These are phyloP conservation scores for Oligia latruncula DNA, from an alignment of 2,888 invertebrate species.

Conservation along the genomic window DNA sequence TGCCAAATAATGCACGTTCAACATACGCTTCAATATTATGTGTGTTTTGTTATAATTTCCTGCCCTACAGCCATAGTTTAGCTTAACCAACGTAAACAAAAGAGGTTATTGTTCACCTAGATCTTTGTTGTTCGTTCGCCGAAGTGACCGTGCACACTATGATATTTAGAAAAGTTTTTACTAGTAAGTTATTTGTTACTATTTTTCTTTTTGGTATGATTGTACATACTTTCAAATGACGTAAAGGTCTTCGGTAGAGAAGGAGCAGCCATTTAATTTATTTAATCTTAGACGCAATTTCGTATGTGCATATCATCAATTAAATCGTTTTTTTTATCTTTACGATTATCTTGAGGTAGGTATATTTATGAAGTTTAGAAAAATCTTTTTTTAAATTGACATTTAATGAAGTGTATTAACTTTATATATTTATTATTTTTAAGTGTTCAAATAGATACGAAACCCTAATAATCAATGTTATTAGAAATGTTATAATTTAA, in stretches of 20 bases:
- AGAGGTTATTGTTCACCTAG: conserved; percentile 68
- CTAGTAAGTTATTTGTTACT: conserved; percentile 73
- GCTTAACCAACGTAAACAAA: conserved; percentile 75
- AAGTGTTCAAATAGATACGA: too few relatives aligned
- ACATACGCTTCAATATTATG: conserved; percentile 75
- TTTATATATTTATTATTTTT: too few relatives aligned
- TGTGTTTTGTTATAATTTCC: conserved; percentile 82
- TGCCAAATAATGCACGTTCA: conserved; percentile 65
- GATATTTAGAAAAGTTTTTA: conserved; percentile 79
- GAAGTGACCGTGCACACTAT: conserved; percentile 74
- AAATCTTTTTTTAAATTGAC: too few relatives aligned
- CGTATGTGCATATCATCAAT: not conserved
- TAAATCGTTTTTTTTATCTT: not conserved
- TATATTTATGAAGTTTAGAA: too few relatives aligned
- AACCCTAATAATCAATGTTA: too few relatives aligned
- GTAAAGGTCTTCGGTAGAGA: too few relatives aligned
- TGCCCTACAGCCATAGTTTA: conserved; percentile 75
- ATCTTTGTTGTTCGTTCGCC: conserved; percentile 65
- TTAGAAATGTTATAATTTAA: too few relatives aligned
- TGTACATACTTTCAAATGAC: not conserved
- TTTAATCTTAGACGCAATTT: not conserved
- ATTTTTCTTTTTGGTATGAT: not conserved
- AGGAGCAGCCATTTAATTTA: not conserved
- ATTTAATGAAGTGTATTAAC: too few relatives aligned
- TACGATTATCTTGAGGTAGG: not conserved